phyloP scores from a whole-genome alignment of 2,888 invertebrate genomes.

The Mimas tiliae region DNA sequence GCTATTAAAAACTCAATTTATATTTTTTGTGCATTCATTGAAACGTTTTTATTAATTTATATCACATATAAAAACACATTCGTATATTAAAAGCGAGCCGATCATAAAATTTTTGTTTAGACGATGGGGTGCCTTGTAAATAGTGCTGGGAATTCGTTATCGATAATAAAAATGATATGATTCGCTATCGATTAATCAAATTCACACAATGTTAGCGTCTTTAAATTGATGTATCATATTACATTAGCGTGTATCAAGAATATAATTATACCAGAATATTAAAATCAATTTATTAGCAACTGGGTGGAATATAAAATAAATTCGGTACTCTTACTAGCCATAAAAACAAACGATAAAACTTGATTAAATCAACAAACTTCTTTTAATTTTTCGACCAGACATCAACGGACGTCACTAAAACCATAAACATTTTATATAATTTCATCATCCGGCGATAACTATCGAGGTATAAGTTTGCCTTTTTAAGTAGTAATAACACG shows the following conservation, averaged over 20 bases:
- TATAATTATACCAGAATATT: not conserved
- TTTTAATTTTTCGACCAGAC: slow-evolving; percentile 9
- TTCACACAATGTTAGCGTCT: slow-evolving; percentile 12
- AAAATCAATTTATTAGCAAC: slow-evolving; percentile 1
- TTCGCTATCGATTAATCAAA: slow-evolving; percentile 19
- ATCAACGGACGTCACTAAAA: slow-evolving; percentile 46
- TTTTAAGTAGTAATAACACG: slow-evolving; percentile 73
- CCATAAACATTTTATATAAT: slow-evolving; percentile 59
- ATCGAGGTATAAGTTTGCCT: slow-evolving; percentile 70
- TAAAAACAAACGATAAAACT: slow-evolving; percentile 23
- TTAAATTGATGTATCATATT: not conserved
- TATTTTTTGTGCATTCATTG: slow-evolving; percentile 38
- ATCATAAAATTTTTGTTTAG: slow-evolving; percentile 62
- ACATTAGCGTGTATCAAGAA: not conserved
- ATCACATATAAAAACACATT: slow-evolving; percentile 50
- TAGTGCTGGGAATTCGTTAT: slow-evolving; percentile 49
- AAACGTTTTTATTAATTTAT: slow-evolving; percentile 52
- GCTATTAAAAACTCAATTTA: slow-evolving; percentile 28
- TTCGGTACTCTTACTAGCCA: not conserved
- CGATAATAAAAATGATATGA: slow-evolving; percentile 12
- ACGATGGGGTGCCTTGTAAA: slow-evolving; percentile 51
- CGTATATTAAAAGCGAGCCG: slow-evolving; percentile 55
- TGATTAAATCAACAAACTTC: slow-evolving; percentile 13
- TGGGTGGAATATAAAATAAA: slow-evolving; percentile 3
- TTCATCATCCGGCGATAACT: slow-evolving; percentile 68